Conservation (phyloP, 2,888 invertebrate species). For the Lasioglossum leucozonium region DNA sequence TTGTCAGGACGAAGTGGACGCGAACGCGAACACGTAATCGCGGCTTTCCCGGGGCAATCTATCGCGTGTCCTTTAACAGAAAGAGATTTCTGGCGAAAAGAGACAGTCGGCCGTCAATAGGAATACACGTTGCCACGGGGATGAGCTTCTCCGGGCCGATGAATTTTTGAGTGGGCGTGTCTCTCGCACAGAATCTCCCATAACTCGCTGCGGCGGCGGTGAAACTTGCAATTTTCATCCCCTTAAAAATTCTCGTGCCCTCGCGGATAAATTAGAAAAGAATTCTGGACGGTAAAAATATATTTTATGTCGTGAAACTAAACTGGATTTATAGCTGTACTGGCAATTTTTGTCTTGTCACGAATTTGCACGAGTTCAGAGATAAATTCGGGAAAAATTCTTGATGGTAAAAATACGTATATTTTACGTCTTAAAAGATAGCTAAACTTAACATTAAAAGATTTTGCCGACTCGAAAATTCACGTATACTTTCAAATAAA, state of each 20-base stretch:
- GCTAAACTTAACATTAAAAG: too few relatives aligned
- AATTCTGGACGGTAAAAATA: not conserved
- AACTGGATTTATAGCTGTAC: not conserved
- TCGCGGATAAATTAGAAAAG: not conserved
- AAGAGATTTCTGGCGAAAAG: constrained; percentile 60
- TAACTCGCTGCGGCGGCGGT: not conserved
- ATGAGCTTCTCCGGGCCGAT: not conserved
- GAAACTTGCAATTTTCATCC: not conserved
- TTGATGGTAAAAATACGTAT: not conserved
- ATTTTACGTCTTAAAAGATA: too few relatives aligned
- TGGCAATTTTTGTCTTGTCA: not conserved
- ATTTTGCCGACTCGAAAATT: too few relatives aligned
- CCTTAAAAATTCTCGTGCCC: not conserved
- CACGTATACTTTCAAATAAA: too few relatives aligned
- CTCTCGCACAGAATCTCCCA: not conserved
- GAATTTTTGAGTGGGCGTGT: constrained; percentile 20
- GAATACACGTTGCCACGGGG: constrained; percentile 13
- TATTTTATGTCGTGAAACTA: not conserved
- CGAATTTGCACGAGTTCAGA: not conserved
- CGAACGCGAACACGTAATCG: constrained; percentile 78
- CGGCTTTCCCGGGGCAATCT: constrained; percentile 73
- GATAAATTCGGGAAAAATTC: not conserved
- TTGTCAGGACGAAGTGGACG: constrained; percentile 79
- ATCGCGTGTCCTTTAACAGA: constrained; percentile 70
- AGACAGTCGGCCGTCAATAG: constrained; percentile 35